A percentile compares a stretch with the other conserved stretches of the same genome.
These are phyloP conservation scores for Calonectris borealis DNA, from an alignment of 2,113 vertebrate species.

Conservation along the genomic window DNA sequence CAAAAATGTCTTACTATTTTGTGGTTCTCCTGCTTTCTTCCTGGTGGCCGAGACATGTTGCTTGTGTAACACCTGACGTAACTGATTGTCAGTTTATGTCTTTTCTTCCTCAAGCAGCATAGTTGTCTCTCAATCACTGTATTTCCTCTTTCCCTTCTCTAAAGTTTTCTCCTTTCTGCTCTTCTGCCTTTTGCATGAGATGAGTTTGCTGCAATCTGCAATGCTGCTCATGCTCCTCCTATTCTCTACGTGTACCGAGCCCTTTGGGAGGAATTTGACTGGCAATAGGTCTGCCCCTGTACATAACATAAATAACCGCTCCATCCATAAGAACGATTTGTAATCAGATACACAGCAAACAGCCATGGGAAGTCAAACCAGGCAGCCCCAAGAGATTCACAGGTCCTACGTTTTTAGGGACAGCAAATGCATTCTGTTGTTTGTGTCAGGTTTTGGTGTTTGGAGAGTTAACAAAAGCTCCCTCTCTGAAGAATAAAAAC, in stretches of 20 bases:
- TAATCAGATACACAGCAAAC: conserved; percentile 11
- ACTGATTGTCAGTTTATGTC: neutral
- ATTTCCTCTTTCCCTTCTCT: neutral
- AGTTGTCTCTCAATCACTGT: neutral
- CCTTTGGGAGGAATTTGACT: conserved; percentile 29
- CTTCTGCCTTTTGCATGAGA: neutral
- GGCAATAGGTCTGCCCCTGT: neutral
- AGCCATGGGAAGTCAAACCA: neutral
- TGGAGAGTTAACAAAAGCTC: conserved; percentile 31
- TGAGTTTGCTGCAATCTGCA: conserved; percentile 4
- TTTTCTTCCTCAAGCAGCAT: neutral
- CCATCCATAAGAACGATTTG: neutral
- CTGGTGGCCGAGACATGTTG: conserved; percentile 73
- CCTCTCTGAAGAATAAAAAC: neutral
- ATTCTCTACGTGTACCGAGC: neutral
- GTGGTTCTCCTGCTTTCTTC: conserved; percentile 71
- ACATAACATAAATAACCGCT: neutral
- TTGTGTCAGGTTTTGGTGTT: conserved; percentile 24
- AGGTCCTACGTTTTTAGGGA: neutral
- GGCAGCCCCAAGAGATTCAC: neutral
- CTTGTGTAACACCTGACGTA: neutral
- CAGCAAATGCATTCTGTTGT: conserved; percentile 25
- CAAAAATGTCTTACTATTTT: conserved; percentile 79
- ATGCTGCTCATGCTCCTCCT: conserved; percentile 67
- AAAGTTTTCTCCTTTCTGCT: neutral